A percentile compares a stretch with the other conserved stretches of the same genome.
Conservation (phyloP, 2,888 invertebrate species). For the Cephus sareptanus region DNA sequence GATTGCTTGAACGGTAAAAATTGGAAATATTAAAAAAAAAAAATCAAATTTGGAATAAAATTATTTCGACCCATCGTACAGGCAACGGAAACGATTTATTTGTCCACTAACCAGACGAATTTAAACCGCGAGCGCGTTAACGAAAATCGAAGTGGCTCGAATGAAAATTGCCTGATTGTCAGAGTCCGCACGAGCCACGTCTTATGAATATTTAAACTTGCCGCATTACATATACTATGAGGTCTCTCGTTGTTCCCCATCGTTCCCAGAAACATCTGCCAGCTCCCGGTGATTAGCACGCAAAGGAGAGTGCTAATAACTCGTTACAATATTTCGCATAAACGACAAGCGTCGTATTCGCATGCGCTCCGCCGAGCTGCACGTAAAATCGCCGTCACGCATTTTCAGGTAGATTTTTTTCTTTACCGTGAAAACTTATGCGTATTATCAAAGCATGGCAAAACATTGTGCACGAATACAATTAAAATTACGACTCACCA, state of each 20-base stretch:
- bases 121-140: neutral
- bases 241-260: neutral
- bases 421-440: neutral
- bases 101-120: neutral
- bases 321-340: neutral
- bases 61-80: no score
- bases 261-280: neutral
- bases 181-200: neutral
- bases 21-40: neutral
- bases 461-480: constrained; percentile 29
- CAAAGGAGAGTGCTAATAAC: neutral
- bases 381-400: neutral
- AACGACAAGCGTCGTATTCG: neutral
- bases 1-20: neutral
- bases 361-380: neutral
- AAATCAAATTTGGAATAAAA: neutral
- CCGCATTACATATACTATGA: neutral
- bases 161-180: neutral
- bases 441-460: constrained; percentile 12
- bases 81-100: neutral
- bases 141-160: neutral
- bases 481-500: constrained; percentile 27
- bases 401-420: no score
- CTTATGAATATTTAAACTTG: constrained; percentile 39
- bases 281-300: neutral